Conservation (phyloP, 2,797 vertebrate species). For the Crenichthys baileyi region DNA sequence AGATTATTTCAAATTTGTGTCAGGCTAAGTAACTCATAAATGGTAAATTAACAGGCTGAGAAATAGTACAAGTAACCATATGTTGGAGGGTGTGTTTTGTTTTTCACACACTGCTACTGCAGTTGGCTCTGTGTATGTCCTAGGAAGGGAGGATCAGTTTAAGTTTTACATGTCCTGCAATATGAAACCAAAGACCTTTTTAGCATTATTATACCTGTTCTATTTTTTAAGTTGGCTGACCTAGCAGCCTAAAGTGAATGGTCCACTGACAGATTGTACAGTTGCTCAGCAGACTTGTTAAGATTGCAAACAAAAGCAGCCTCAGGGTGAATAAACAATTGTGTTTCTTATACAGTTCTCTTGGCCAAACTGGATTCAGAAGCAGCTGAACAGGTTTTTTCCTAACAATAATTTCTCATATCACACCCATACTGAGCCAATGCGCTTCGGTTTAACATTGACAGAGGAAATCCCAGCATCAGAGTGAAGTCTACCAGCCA, state of each 20-base stretch:
- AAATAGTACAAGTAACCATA: not conserved
- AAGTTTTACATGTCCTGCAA: not conserved
- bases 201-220: not conserved
- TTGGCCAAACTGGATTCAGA: not conserved
- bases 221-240: not conserved
- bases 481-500: constrained; percentile 47
- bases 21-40: not conserved
- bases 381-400: constrained; percentile 31
- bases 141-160: not conserved
- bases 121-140: not conserved
- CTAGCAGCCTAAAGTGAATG: not conserved
- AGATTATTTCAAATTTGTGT: not conserved
- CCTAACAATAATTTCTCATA: not conserved
- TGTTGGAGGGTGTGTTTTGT: not conserved
- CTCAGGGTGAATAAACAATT: not conserved
- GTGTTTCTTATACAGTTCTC: not conserved
- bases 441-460: constrained; percentile 23
- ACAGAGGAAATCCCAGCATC: constrained; percentile 62
- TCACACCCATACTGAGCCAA: constrained; percentile 14
- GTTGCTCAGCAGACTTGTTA: not conserved
- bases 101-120: not conserved
- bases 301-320: not conserved
- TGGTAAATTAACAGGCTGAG: not conserved
- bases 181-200: not conserved
- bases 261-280: not conserved